Conservation (phyloP, 2,113 vertebrate species). For the Coturnix japonica region DNA sequence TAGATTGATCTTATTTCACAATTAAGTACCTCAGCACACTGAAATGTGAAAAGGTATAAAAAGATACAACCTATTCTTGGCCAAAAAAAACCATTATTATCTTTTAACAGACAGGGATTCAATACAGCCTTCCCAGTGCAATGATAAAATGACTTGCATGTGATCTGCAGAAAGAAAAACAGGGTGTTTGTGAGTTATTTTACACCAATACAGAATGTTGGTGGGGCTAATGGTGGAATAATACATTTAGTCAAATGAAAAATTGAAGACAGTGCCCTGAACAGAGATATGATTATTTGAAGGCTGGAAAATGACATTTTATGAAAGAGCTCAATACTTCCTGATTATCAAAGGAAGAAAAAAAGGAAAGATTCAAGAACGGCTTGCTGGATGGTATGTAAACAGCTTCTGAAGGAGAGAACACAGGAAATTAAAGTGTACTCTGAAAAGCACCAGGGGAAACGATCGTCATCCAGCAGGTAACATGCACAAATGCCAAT, state of each 20-base stretch:
- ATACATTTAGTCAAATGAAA: slow-evolving; percentile 52
- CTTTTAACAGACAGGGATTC: not conserved
- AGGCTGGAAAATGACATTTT: slow-evolving; percentile 50
- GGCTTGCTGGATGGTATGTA: not conserved
- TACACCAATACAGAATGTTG: slow-evolving; percentile 16
- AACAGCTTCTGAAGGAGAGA: not conserved
- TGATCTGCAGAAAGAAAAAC: not conserved
- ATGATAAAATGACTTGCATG: not conserved
- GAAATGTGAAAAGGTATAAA: not conserved
- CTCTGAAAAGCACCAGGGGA: not conserved
- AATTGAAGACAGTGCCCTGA: slow-evolving; percentile 43
- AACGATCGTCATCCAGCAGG: not conserved
- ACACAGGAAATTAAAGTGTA: not conserved
- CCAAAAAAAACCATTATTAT: not conserved
- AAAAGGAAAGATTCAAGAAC: not conserved
- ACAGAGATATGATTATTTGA: slow-evolving; percentile 29
- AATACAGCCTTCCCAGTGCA: not conserved
- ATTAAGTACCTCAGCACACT: not conserved
- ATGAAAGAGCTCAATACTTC: slow-evolving; percentile 51
- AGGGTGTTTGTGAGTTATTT: not conserved
- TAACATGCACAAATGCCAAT: not conserved
- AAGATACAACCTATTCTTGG: not conserved
- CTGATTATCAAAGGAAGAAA: not conserved
- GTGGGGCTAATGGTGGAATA: slow-evolving; percentile 17
- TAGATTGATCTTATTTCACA: not conserved